Evolutionary conservation across 2,888 invertebrate genomes (phyloP).

Genomic region (Tetragonula carbonaria): DNA sequence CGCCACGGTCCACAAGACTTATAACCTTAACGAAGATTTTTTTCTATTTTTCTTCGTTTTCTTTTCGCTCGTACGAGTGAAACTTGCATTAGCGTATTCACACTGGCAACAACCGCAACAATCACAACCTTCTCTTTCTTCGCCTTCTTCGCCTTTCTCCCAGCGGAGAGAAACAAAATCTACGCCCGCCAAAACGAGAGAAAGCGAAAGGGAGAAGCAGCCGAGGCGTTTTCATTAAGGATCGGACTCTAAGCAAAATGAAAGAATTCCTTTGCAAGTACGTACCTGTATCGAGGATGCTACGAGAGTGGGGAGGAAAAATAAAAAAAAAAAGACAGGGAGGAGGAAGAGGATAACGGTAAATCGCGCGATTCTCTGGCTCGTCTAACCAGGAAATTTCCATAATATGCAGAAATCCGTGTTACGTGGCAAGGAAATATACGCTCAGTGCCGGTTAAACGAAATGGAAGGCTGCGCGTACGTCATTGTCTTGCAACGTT

Average conservation of each 20-base stretch:
- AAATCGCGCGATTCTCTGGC: slow-evolving; percentile 24
- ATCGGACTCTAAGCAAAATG: not conserved
- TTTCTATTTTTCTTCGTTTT: no score
- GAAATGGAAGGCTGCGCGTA: slow-evolving; percentile 47
- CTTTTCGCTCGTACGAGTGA: not conserved
- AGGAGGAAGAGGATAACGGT: not conserved
- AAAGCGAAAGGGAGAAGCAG: no score
- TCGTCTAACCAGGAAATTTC: slow-evolving; percentile 34
- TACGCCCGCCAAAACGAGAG: not conserved
- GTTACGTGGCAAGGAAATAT: slow-evolving; percentile 18
- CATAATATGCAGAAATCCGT: slow-evolving; percentile 36
- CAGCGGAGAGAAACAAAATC: not conserved
- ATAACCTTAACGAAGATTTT: slow-evolving; percentile 36
- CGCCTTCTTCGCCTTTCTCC: not conserved
- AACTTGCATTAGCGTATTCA: slow-evolving; percentile 26
- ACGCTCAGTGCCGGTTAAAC: slow-evolving; percentile 28
- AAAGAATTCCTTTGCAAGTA: not conserved
- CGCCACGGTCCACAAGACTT: not conserved
- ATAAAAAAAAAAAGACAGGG: no score
- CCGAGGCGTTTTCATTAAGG: slow-evolving; percentile 15
- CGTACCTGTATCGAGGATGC: slow-evolving; percentile 3
- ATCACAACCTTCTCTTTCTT: not conserved
- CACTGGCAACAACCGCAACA: slow-evolving; percentile 11
- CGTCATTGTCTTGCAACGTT: slow-evolving; percentile 59
- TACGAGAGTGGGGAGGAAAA: not conserved